Evolutionary conservation across 92 coral and sea anemone species (phyloP).

Genomic region (Umimayanthus chanpuru): DNA sequence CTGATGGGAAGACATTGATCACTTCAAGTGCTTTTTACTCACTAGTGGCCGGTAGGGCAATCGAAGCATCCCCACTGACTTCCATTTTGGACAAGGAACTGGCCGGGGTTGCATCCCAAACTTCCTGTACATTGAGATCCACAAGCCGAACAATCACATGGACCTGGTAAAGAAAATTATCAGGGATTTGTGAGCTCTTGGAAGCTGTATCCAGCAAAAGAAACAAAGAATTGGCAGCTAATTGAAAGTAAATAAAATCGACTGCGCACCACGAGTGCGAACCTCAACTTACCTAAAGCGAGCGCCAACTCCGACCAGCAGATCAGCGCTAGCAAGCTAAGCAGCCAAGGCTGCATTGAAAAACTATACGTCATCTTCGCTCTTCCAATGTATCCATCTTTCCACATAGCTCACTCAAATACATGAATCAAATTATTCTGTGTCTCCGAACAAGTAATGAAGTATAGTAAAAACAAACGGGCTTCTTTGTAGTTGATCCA

Average conservation of each 20-base stretch:
- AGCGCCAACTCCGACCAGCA: constrained; percentile 54
- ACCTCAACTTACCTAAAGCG: constrained; percentile 57
- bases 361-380: constrained; percentile 8
- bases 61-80: constrained; percentile 77
- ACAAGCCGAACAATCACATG: constrained; percentile 92
- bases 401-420: constrained; percentile 39
- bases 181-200: background rate
- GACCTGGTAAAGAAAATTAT: constrained; percentile 53
- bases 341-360: constrained; percentile 17
- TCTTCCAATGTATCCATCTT: constrained; percentile 21
- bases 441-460: background rate
- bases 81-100: constrained; percentile 69
- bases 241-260: constrained; percentile 31
- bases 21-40: constrained; percentile 50
- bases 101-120: constrained; percentile 81
- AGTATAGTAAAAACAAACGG: background rate
- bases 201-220: background rate
- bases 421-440: background rate
- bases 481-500: background rate
- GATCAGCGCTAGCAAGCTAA: constrained; percentile 19
- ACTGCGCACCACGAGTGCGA: constrained; percentile 28
- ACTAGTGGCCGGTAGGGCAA: constrained; percentile 89
- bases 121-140: constrained; percentile 83
- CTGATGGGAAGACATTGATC: background rate
- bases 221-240: background rate